Evolutionary conservation across 2,888 invertebrate genomes (phyloP).

Genomic region (Pilophorus perplexus): DNA sequence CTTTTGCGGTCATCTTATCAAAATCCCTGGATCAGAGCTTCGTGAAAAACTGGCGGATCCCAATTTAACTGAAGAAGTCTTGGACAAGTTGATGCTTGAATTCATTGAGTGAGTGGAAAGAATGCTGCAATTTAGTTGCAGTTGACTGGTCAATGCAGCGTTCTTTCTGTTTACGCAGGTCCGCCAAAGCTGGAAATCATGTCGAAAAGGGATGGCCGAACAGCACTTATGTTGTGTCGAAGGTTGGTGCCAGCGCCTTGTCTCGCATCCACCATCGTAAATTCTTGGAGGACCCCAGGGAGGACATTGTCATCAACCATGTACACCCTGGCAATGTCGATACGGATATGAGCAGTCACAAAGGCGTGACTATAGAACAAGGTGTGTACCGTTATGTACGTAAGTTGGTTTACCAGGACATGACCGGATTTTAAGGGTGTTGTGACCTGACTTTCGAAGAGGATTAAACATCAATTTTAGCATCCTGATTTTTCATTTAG

Average conservation of each 20-base stretch:
- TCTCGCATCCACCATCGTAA: constrained; percentile 64
- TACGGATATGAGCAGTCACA: constrained; percentile 73
- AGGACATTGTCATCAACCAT: constrained; percentile 67
- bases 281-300: constrained; percentile 56
- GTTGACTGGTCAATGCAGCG: background rate
- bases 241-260: constrained; percentile 70
- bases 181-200: constrained; percentile 52
- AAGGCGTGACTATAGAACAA: constrained; percentile 62
- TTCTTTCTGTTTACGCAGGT: constrained; percentile 43
- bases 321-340: constrained; percentile 75
- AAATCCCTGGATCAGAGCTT: constrained; percentile 58
- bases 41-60: constrained; percentile 24
- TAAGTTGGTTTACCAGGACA: too few species aligned
- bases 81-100: constrained; percentile 36
- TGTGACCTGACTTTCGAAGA: too few species aligned
- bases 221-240: constrained; percentile 68
- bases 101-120: constrained; percentile 46
- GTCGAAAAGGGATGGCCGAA: constrained; percentile 59
- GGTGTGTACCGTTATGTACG: too few species aligned
- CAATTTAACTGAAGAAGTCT: constrained; percentile 51
- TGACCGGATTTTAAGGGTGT: too few species aligned
- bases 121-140: background rate
- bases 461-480: too few species aligned
- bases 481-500: too few species aligned
- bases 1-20: constrained; percentile 61